phyloP scores from a whole-genome alignment of 1,140 invertebrate species.

The Andrena cerasifolii region DNA sequence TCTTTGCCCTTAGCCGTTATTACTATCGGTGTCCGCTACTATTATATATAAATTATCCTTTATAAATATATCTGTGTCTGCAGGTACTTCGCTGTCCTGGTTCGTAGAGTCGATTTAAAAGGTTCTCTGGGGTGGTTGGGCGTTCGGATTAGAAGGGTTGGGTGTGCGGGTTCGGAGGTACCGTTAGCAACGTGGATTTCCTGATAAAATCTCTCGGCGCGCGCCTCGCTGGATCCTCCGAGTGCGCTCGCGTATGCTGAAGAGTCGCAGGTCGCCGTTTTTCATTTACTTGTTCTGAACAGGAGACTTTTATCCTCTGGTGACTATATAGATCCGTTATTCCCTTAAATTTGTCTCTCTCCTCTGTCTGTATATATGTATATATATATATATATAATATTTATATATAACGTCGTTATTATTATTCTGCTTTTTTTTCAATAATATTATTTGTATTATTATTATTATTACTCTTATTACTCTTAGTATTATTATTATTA shows the following conservation, averaged over 20 bases:
- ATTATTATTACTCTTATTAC: constrained; percentile 10
- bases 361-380: constrained; percentile 6
- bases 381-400: constrained; percentile 60
- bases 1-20: constrained; percentile 18
- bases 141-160: not conserved
- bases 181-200: constrained; percentile 32
- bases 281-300: not conserved
- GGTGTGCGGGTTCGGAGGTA: constrained; percentile 28
- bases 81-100: constrained; percentile 79
- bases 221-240: not conserved
- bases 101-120: constrained; percentile 63
- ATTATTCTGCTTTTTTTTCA: constrained; percentile 16
- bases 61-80: constrained; percentile 80
- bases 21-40: constrained; percentile 31
- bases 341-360: not conserved
- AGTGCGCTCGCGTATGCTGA: not conserved
- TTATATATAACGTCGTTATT: constrained; percentile 61
- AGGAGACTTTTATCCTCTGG: not conserved
- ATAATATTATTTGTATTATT: constrained; percentile 57
- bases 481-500: constrained; percentile 20
- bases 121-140: constrained; percentile 22
- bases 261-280: not conserved
- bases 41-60: constrained; percentile 63
- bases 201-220: constrained; percentile 32
- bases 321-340: not conserved